Conservation (phyloP, 1,140 invertebrate species). For the Drosophila tani region DNA sequence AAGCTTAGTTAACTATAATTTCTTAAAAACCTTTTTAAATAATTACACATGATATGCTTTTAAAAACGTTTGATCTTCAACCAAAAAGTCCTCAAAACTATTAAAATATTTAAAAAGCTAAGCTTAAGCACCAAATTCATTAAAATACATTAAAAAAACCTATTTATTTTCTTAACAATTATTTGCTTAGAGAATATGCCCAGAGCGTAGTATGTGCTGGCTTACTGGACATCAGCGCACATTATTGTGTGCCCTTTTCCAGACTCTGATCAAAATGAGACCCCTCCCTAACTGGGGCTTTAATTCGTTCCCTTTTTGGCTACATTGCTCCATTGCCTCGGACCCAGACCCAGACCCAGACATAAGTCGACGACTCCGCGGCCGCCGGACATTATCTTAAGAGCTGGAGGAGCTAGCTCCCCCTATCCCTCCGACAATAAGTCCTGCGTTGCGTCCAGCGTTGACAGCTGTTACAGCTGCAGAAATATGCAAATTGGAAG, state of each 20-base stretch:
- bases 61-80: too few relatives aligned
- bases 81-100: too few relatives aligned
- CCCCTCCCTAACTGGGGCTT: conserved; percentile 33
- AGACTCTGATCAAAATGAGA: conserved; percentile 1
- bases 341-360: conserved; percentile 14
- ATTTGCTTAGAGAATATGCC: conserved; percentile 6
- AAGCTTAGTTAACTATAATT: too few relatives aligned
- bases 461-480: conserved; percentile 82
- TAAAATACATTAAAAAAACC: background rate
- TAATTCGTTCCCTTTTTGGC: conserved; percentile 55
- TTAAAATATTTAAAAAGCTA: too few relatives aligned
- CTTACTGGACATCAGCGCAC: conserved; percentile 10
- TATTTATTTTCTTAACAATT: background rate
- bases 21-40: too few relatives aligned
- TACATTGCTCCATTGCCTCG: conserved; percentile 10
- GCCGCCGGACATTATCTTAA: conserved; percentile 69
- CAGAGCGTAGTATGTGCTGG: background rate
- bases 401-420: conserved; percentile 31
- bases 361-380: conserved; percentile 36
- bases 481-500: conserved; percentile 83
- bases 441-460: conserved; percentile 65
- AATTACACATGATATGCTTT: too few relatives aligned
- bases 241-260: conserved; percentile 3
- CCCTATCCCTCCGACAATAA: conserved; percentile 66
- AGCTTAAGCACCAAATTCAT: too few relatives aligned